Evolutionary conservation across 2,888 invertebrate genomes (phyloP), one percentile per base, ranked within the genome.

Genomic region (Steinernema scapterisci): DNA sequence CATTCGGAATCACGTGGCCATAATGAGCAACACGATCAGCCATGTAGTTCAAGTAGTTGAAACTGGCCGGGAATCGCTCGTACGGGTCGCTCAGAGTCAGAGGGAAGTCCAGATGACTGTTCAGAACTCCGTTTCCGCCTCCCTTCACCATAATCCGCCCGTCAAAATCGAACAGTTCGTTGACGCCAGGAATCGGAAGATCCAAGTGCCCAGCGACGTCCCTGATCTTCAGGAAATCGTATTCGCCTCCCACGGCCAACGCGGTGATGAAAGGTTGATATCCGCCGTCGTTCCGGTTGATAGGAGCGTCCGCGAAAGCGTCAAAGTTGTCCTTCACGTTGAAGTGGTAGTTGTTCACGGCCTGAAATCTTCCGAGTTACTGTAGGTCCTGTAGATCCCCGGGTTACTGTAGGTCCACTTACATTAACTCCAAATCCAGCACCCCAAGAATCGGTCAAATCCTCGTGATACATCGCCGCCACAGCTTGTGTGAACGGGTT

Each of bases 21-120:
- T 76, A 76, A 43, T 76, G 76, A 75, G 44, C 43, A 21, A 63
- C 25, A 70, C 82, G 77, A 81, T 84, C 84, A 52, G 84, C 84
- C 84, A 83, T 84, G 78, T 79, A 84, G 77, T 84, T 84, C 70
- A 84, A 78, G 70, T 84, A 84, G 71, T 77, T 83, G 80, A 83
- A 82, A 16, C 81, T 83, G 75, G 83, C 82, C n/a, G 82, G 81
- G 51, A 82, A 83, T 25, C 84, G 76, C 73, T 84, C 84, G 54
- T 84, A 82, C 3, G 84, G 84, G 73, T 84, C 84, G 2, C 82
- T 75, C 2, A 84, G 73, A 0, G 83, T 81, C 7, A 84, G 74
- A 11, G 84, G 84, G 78, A 84, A 84, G 54, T 84, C 84, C 80
- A 83, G 80, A 5, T 80, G 81, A 52, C 81, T 80, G 77, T 84